Evolutionary conservation across 1,140 invertebrate genomes (phyloP).

Genomic region (Trichonephila inaurata): DNA sequence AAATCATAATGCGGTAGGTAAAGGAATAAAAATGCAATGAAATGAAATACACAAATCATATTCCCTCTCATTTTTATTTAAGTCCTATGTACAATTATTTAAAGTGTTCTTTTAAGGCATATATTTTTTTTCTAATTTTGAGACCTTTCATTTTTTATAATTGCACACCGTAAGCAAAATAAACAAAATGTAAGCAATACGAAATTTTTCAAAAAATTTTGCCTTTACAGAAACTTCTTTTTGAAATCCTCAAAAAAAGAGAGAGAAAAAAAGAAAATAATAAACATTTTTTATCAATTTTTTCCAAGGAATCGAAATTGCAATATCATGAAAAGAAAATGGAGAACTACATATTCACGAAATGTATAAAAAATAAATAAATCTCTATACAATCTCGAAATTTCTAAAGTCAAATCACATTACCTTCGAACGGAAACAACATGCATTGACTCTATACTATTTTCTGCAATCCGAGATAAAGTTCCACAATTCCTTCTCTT

Average conservation of each 20-base stretch:
- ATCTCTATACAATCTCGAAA: not conserved
- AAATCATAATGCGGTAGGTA: too few species aligned
- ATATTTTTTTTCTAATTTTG: too few species aligned
- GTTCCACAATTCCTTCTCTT: not conserved
- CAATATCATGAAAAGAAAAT: not conserved
- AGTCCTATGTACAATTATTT: too few species aligned
- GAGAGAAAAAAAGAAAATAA: not conserved
- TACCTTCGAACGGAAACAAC: not conserved
- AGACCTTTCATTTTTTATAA: too few species aligned
- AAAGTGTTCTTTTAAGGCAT: too few species aligned
- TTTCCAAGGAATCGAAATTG: not conserved
- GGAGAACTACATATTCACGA: not conserved
- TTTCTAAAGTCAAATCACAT: not conserved
- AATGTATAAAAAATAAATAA: not conserved
- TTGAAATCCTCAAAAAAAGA: not conserved
- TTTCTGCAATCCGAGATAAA: slow-evolving; percentile 16
- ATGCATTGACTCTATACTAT: slow-evolving; percentile 38
- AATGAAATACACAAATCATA: too few species aligned
- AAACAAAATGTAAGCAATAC: too few species aligned
- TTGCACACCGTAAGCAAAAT: too few species aligned
- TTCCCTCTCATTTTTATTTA: too few species aligned
- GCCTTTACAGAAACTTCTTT: too few species aligned
- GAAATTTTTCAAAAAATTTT: too few species aligned
- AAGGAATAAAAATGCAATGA: too few species aligned
- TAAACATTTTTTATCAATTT: not conserved